Conservation (phyloP, 2,888 invertebrate species). For the Bursaphelenchus okinawaensis region DNA sequence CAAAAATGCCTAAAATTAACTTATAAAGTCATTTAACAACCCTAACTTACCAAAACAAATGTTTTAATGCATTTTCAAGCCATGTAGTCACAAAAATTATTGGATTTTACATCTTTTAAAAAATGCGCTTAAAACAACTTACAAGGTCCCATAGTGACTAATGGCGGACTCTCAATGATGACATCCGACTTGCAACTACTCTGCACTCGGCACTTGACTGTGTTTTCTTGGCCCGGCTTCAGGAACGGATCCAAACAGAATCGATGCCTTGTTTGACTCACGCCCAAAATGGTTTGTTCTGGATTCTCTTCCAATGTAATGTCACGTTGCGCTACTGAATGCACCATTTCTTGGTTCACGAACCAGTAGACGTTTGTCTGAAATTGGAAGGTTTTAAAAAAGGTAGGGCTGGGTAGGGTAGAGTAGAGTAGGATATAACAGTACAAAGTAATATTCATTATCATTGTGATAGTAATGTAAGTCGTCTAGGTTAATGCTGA, state of each 20-base stretch:
- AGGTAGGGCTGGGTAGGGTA: not conserved
- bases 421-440: too few relatives aligned
- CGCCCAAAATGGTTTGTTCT: slow-evolving; percentile 16
- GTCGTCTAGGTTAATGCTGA: too few relatives aligned
- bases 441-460: too few relatives aligned
- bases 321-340: slow-evolving; percentile 18
- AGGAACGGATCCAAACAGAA: slow-evolving; percentile 22
- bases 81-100: not conserved
- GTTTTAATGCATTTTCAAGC: too few relatives aligned
- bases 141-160: slow-evolving; percentile 6
- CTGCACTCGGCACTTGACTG: slow-evolving; percentile 21
- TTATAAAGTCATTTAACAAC: too few relatives aligned
- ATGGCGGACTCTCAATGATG: slow-evolving; percentile 19
- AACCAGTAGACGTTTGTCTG: slow-evolving; percentile 20
- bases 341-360: slow-evolving; percentile 17
- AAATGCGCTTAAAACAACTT: not conserved
- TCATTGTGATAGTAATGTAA: too few relatives aligned
- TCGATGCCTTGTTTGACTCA: slow-evolving; percentile 22
- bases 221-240: slow-evolving; percentile 10
- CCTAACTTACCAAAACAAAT: too few relatives aligned
- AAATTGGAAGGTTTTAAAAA: not conserved
- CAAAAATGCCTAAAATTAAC: too few relatives aligned
- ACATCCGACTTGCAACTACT: slow-evolving; percentile 19
- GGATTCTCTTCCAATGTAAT: slow-evolving; percentile 11
- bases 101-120: too few relatives aligned